phyloP scores from a whole-genome alignment of 2,113 vertebrate species.

The Thomomys bottae region DNA sequence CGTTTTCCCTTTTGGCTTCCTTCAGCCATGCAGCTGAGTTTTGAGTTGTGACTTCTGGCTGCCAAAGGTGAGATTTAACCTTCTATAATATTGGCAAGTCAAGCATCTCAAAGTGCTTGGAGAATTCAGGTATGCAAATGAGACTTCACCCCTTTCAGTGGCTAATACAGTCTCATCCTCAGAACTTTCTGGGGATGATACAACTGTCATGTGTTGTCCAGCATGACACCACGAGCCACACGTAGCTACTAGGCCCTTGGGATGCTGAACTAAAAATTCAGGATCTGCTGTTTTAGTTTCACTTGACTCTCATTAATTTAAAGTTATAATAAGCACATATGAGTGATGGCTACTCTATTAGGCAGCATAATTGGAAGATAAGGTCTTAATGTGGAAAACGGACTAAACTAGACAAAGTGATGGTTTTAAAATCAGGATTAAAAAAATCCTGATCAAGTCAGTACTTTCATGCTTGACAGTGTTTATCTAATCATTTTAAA shows the following conservation, averaged over 20 bases:
- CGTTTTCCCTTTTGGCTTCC: constrained; percentile 31
- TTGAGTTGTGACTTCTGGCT: constrained; percentile 31
- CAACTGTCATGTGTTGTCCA: not conserved
- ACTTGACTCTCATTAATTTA: constrained; percentile 5
- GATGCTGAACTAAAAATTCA: not conserved
- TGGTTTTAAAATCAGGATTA: constrained; percentile 6
- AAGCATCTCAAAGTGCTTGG: constrained; percentile 31
- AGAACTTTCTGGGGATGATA: not conserved
- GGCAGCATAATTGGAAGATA: not conserved
- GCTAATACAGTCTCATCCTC: not conserved
- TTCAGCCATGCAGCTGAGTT: constrained; percentile 27
- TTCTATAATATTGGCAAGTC: constrained; percentile 20
- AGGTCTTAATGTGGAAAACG: not conserved
- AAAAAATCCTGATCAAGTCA: not conserved
- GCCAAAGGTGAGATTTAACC: constrained; percentile 46
- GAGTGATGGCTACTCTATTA: not conserved
- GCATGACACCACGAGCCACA: not conserved
- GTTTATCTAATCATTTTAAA: constrained; percentile 7
- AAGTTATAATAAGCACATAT: constrained; percentile 31
- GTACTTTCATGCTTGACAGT: not conserved
- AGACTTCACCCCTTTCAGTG: constrained; percentile 32
- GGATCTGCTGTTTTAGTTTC: constrained; percentile 21
- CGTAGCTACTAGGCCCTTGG: not conserved
- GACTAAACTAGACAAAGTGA: not conserved
- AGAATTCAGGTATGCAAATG: constrained; percentile 50